Conservation (phyloP, 2,113 vertebrate species). For the Abramis brama region DNA sequence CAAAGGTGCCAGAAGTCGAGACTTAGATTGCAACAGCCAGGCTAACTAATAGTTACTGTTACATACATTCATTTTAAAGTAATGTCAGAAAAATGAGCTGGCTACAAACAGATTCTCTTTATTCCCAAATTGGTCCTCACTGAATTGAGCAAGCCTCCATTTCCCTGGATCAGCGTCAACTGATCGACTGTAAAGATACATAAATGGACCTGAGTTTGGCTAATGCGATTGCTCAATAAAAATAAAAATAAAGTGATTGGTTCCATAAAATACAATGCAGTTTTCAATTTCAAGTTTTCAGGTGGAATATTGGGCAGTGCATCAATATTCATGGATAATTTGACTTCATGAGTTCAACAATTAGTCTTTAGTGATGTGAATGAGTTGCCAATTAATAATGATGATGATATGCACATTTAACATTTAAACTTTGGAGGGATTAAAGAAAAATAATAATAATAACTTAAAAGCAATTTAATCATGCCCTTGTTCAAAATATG, state of each 20-base stretch:
- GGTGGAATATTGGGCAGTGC: neutral
- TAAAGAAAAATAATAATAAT: neutral
- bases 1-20: neutral
- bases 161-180: neutral
- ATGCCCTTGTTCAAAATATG: neutral
- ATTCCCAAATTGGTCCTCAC: neutral
- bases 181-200: neutral
- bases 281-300: neutral
- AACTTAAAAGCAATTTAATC: neutral
- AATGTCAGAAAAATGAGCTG: neutral
- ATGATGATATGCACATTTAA: neutral
- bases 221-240: neutral
- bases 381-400: neutral
- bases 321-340: neutral
- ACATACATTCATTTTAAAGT: neutral
- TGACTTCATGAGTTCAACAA: neutral
- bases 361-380: neutral
- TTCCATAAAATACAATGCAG: neutral
- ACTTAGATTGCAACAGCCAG: neutral
- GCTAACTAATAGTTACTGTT: neutral
- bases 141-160: conserved; percentile 6
- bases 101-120: neutral
- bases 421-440: neutral
- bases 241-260: neutral
- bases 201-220: neutral